These are phyloP conservation scores for Sardinella longiceps DNA, from an alignment of 2,797 vertebrate species.

Conservation along the genomic window DNA sequence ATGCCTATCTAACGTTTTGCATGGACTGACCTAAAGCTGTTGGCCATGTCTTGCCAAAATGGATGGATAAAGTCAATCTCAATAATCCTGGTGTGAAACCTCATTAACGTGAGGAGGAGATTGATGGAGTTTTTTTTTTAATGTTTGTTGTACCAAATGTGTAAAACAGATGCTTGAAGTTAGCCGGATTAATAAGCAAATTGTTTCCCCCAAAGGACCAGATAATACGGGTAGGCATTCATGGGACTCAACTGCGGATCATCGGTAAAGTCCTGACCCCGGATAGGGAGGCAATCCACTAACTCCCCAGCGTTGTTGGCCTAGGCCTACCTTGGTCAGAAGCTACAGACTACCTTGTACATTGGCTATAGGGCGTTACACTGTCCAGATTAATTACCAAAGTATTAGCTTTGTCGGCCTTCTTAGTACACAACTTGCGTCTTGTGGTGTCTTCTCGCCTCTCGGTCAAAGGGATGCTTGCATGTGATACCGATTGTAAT, in stretches of 20 bases:
- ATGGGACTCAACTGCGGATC: neutral
- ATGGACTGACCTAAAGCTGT: neutral
- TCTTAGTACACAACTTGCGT: constrained; percentile 45
- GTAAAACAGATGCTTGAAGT: constrained; percentile 63
- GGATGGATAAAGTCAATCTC: neutral
- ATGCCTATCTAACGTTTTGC: neutral
- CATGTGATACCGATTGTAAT: constrained; percentile 44
- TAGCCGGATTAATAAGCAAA: constrained; percentile 69
- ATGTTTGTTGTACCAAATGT: constrained; percentile 49
- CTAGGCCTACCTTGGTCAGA: too few species aligned
- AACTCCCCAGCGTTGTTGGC: neutral
- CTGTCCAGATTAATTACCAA: constrained; percentile 68
- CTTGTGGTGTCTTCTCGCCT: constrained; percentile 44
- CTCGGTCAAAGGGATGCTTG: constrained; percentile 46
- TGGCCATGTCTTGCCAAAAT: neutral
- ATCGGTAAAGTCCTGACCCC: neutral
- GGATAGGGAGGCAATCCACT: neutral
- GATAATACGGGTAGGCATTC: constrained; percentile 67
- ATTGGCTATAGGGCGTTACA: constrained; percentile 48
- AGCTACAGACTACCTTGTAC: too few species aligned
- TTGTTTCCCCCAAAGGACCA: constrained; percentile 52
- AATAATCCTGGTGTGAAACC: neutral
- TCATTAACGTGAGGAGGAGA: neutral
- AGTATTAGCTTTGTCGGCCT: constrained; percentile 61
- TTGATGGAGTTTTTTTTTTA: neutral